These are phyloP conservation scores for Euphydryas editha DNA, from an alignment of 2,888 invertebrate genomes.

Conservation along the genomic window DNA sequence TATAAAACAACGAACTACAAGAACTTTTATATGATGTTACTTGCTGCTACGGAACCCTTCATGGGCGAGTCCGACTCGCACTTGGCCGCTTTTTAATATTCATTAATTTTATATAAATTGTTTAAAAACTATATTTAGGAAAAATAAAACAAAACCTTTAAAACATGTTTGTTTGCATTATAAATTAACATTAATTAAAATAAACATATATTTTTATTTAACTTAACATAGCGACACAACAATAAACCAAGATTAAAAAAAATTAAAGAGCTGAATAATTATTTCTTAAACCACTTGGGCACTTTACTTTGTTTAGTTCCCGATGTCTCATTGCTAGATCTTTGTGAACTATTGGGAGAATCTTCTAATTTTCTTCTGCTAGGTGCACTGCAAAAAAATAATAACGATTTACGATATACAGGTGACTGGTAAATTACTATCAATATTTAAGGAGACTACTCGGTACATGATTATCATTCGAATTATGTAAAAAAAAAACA, in stretches of 20 bases:
- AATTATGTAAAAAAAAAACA: too few relatives aligned
- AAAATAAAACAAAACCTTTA: not conserved
- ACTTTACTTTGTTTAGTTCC: conserved; percentile 65
- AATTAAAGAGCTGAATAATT: too few relatives aligned
- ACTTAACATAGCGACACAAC: not conserved
- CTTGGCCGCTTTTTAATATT: too few relatives aligned
- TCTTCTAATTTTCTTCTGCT: conserved; percentile 64
- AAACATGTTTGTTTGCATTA: not conserved
- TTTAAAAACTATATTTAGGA: too few relatives aligned
- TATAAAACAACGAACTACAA: not conserved
- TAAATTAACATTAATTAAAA: not conserved
- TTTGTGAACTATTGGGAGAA: conserved; percentile 46
- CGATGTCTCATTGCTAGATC: conserved; percentile 50
- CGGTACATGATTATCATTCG: too few relatives aligned
- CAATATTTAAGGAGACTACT: too few relatives aligned
- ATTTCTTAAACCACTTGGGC: conserved; percentile 80
- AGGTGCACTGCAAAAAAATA: conserved; percentile 62
- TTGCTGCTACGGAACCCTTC: too few relatives aligned
- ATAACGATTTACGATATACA: not conserved
- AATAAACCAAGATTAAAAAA: not conserved
- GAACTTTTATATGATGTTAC: not conserved
- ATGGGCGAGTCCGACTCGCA: too few relatives aligned
- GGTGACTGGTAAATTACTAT: too few relatives aligned
- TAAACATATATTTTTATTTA: not conserved
- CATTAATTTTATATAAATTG: too few relatives aligned